Evolutionary conservation across 2,113 vertebrate genomes (phyloP).

Genomic region (Cyprichromis sp.): DNA sequence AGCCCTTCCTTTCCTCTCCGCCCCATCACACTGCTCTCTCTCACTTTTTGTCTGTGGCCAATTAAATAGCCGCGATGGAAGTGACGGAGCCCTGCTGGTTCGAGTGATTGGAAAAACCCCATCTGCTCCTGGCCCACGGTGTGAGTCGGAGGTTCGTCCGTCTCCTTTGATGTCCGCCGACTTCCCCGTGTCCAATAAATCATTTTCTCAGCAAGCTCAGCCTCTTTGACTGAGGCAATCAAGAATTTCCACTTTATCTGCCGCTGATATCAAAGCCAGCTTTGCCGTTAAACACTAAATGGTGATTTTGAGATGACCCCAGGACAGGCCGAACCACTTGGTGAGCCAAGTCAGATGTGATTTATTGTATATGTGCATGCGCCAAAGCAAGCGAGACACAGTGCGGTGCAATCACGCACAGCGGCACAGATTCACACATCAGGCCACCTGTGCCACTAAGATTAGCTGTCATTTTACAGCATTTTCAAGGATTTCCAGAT

Average conservation of each 20-base stretch:
- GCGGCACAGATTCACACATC: conserved; percentile 10
- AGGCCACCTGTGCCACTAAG: not conserved
- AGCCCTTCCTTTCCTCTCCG: not conserved
- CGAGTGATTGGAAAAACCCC: conserved; percentile 58
- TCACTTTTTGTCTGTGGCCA: conserved; percentile 36
- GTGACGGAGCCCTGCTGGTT: conserved; percentile 36
- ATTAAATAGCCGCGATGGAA: conserved; percentile 58
- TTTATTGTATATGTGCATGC: conserved; percentile 11
- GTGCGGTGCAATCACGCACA: not conserved
- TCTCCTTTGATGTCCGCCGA: conserved; percentile 53
- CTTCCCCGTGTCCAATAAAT: conserved; percentile 61
- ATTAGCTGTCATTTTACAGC: conserved; percentile 2
- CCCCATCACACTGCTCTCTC: not conserved
- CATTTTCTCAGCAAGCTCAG: conserved; percentile 39
- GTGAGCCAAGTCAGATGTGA: conserved; percentile 1
- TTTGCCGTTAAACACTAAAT: conserved; percentile 40
- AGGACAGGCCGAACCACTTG: not conserved
- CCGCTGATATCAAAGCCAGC: conserved; percentile 34
- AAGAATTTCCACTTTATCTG: conserved; percentile 48
- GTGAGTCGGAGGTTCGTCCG: not conserved
- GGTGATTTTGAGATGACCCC: conserved; percentile 53
- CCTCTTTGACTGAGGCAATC: conserved; percentile 52
- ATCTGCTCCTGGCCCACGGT: conserved; percentile 5
- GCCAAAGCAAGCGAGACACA: not conserved
- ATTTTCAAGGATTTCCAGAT: not conserved